Percentiles rank a stretch among this genome's conserved stretches.
These are phyloP conservation scores for Drosophila nigrodunni DNA, from an alignment of 1,140 invertebrate genomes.

Conservation along the genomic window DNA sequence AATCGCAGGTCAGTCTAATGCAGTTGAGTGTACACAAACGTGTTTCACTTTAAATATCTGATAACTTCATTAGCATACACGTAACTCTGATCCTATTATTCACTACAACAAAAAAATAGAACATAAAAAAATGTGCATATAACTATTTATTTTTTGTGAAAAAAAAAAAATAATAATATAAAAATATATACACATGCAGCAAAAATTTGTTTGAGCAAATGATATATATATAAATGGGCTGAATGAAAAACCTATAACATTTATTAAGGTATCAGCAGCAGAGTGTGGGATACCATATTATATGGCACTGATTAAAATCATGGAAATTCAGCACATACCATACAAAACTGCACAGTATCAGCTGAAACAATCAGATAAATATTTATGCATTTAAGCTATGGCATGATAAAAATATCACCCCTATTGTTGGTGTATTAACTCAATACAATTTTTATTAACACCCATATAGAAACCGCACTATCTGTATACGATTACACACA, in stretches of 20 bases:
- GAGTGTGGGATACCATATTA: constrained; percentile 13
- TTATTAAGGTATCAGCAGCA: constrained; percentile 43
- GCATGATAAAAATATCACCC: constrained; percentile 2
- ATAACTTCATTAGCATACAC: constrained; percentile 23
- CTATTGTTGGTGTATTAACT: constrained; percentile 42
- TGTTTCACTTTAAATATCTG: constrained; percentile 11
- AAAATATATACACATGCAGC: constrained; percentile 18
- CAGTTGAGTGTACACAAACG: not conserved
- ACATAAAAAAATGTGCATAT: constrained; percentile 13
- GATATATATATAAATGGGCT: constrained; percentile 9
- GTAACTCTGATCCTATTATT: constrained; percentile 10
- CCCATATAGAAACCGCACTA: constrained; percentile 6
- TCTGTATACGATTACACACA: not conserved
- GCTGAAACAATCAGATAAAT: constrained; percentile 41
- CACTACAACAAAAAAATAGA: constrained; percentile 6
- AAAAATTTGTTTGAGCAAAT: constrained; percentile 18
- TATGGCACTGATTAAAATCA: constrained; percentile 46
- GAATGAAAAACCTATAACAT: constrained; percentile 35
- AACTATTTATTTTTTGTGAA: not conserved
- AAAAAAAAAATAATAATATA: constrained; percentile 9
- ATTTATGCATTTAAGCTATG: constrained; percentile 40
- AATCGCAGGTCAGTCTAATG: not conserved
- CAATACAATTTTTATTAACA: constrained; percentile 44
- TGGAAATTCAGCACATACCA: constrained; percentile 43
- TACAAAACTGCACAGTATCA: not conserved